Percentiles rank a stretch among this genome's conserved stretches.
Evolutionary conservation across 53 echinoderm and acorn worm species (phyloP).

Genomic region (Luidia sarsii): DNA sequence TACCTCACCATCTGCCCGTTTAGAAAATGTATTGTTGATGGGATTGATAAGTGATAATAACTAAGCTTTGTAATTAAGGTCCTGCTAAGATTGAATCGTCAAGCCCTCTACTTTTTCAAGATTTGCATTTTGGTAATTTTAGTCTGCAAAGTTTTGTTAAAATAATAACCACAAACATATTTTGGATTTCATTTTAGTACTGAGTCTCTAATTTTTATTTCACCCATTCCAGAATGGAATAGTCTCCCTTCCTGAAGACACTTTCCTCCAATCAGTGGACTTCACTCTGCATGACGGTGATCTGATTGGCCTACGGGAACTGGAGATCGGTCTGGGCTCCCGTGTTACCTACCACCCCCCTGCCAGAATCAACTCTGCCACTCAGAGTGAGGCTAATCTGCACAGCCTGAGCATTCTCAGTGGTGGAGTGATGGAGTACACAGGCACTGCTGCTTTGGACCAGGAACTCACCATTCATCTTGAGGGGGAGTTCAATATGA

Average conservation of each 20-base stretch:
- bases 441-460: conserved; percentile 43
- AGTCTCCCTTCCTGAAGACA: conserved; percentile 60
- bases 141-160: too few relatives aligned
- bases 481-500: conserved; percentile 48
- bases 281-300: conserved; percentile 64
- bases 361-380: conserved; percentile 69
- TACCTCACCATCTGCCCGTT: too few relatives aligned
- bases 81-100: too few relatives aligned
- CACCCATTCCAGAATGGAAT: conserved; percentile 65
- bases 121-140: too few relatives aligned
- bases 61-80: too few relatives aligned
- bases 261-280: conserved; percentile 70
- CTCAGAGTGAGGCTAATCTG: conserved; percentile 55
- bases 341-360: conserved; percentile 65
- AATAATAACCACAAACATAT: too few relatives aligned
- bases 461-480: conserved; percentile 59
- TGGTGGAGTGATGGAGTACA: conserved; percentile 67
- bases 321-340: conserved; percentile 69
- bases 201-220: background rate
- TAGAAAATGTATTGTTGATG: too few relatives aligned
- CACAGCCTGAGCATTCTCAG: conserved; percentile 59
- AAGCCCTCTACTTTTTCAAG: too few relatives aligned
- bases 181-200: too few relatives aligned
- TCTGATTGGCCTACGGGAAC: conserved; percentile 49
- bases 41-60: too few relatives aligned